Conservation (phyloP, 2,888 invertebrate species). For the Drosophila picticornis region DNA sequence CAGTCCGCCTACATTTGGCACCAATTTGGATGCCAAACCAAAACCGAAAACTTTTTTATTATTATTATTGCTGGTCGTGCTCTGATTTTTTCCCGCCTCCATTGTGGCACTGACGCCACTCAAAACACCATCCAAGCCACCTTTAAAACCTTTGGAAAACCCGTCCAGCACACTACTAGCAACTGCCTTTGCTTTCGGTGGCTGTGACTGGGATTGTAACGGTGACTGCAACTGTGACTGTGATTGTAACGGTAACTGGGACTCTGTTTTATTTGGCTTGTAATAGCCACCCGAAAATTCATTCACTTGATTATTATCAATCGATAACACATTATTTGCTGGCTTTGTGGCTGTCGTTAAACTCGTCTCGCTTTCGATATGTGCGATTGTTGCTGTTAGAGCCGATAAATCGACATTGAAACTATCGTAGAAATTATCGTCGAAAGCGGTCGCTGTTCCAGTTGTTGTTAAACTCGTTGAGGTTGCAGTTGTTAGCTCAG, state of each 20-base stretch:
- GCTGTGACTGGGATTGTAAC: slow-evolving; percentile 21
- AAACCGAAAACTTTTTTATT: slow-evolving; percentile 77
- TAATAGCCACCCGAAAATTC: background rate
- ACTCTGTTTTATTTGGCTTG: background rate
- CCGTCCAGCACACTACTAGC: slow-evolving; percentile 77
- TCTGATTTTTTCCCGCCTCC: slow-evolving; percentile 31
- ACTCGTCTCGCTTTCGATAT: slow-evolving; percentile 36
- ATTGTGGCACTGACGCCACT: slow-evolving; percentile 66
- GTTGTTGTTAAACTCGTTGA: background rate
- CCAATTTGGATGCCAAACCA: slow-evolving; percentile 80
- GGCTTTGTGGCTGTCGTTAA: slow-evolving; percentile 5
- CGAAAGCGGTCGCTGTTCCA: slow-evolving; percentile 55
- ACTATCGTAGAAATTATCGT: slow-evolving; percentile 80
- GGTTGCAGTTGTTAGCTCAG: background rate
- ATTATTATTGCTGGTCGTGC: slow-evolving; percentile 13
- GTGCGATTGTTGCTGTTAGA: slow-evolving; percentile 60
- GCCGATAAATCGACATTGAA: slow-evolving; percentile 76
- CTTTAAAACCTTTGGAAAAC: slow-evolving; percentile 82
- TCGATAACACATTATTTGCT: background rate
- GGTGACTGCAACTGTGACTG: background rate
- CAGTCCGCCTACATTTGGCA: slow-evolving; percentile 79
- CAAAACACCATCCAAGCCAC: slow-evolving; percentile 81
- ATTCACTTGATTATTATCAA: background rate
- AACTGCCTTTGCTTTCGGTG: slow-evolving; percentile 72
- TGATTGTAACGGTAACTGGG: background rate